Percentiles rank a stretch among this genome's conserved stretches.
Conservation (phyloP, 92 coral and sea anemone genomes). For the Muricea muricata region DNA sequence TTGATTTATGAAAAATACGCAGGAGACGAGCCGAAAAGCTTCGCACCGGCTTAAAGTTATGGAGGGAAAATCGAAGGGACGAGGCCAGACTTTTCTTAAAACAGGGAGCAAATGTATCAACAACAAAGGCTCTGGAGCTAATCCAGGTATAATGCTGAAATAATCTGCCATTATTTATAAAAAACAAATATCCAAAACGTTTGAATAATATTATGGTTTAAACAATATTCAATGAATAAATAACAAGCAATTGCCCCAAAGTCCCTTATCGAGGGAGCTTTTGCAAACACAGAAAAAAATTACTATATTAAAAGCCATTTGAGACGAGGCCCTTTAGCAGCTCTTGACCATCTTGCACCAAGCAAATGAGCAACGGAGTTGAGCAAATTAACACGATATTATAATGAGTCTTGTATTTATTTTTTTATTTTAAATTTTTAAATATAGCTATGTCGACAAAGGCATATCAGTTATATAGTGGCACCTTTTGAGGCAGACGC, state of each 20-base stretch:
- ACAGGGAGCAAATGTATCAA: constrained; percentile 13
- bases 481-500: constrained; percentile 32
- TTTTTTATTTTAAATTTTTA: neutral
- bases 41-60: neutral
- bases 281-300: too few species aligned
- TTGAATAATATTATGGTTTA: neutral
- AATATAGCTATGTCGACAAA: constrained; percentile 9
- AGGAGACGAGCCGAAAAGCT: neutral
- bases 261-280: too few species aligned
- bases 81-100: neutral
- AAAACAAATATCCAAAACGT: neutral
- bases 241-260: too few species aligned
- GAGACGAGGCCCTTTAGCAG: neutral
- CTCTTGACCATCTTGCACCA: too few species aligned
- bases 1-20: neutral
- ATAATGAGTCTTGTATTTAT: neutral
- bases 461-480: neutral
- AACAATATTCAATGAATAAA: neutral
- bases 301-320: neutral
- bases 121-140: constrained; percentile 1
- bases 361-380: too few species aligned
- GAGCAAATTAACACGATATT: too few species aligned
- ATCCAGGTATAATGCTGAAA: neutral
- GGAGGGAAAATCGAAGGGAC: neutral
- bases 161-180: neutral